Evolutionary conservation across 2,888 invertebrate genomes (phyloP).

Genomic region (Xestia ashworthii): DNA sequence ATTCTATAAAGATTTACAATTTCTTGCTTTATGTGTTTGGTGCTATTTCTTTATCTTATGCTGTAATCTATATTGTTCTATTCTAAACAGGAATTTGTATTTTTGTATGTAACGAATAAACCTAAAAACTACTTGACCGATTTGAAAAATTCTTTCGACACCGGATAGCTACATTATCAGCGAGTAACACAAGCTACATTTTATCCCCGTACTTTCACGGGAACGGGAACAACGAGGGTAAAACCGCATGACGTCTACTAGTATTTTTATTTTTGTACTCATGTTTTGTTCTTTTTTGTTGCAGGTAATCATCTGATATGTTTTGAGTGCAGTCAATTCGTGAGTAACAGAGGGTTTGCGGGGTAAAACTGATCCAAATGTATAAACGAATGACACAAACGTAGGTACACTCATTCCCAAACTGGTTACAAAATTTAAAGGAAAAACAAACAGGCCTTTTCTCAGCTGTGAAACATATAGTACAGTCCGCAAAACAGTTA

Average conservation of each 20-base stretch:
- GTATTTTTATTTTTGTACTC: constrained; percentile 6
- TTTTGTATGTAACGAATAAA: too few species aligned
- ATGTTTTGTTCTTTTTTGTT: constrained; percentile 57
- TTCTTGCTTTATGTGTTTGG: neutral
- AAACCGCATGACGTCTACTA: too few species aligned
- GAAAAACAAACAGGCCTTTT: neutral
- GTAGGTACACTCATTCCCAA: neutral
- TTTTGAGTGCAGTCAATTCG: constrained; percentile 47
- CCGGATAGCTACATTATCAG: too few species aligned
- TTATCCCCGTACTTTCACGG: too few species aligned
- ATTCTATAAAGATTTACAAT: neutral
- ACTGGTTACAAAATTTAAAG: neutral
- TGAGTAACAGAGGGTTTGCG: constrained; percentile 48
- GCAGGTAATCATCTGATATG: constrained; percentile 62
- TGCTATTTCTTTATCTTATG: neutral
- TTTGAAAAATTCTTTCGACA: too few species aligned
- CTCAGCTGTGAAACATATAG: neutral
- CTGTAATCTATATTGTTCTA: too few species aligned
- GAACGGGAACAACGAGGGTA: too few species aligned
- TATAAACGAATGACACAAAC: neutral
- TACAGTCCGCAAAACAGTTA: too few species aligned
- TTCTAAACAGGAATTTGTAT: too few species aligned
- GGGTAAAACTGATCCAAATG: neutral
- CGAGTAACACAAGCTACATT: too few species aligned
- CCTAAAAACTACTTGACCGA: too few species aligned